Evolutionary conservation across 1,140 invertebrate genomes (phyloP).

Genomic region (Meteorus sp.): DNA sequence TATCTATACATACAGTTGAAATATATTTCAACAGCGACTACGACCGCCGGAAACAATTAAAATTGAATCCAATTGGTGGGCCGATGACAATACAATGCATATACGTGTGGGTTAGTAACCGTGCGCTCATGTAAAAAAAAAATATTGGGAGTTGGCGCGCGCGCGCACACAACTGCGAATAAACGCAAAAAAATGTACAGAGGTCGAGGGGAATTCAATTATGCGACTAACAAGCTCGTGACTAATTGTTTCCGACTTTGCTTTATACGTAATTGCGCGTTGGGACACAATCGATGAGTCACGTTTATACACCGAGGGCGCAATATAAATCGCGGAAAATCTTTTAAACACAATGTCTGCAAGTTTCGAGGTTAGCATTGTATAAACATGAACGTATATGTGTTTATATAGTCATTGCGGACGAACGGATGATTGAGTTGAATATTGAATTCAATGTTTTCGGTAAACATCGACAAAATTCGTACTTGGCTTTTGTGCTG

Average conservation of each 20-base stretch:
- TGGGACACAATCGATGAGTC: constrained; percentile 14
- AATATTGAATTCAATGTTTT: too few relatives aligned
- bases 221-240: constrained; percentile 35
- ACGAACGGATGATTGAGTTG: too few relatives aligned
- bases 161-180: neutral
- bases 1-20: constrained; percentile 1
- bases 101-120: neutral
- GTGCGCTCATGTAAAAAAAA: too few relatives aligned
- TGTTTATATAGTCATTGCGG: too few relatives aligned
- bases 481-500: too few relatives aligned
- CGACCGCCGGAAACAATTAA: constrained; percentile 29
- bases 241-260: constrained; percentile 50
- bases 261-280: constrained; percentile 43
- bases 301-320: neutral
- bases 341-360: too few relatives aligned
- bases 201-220: constrained; percentile 36
- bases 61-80: constrained; percentile 30
- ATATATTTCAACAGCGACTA: constrained; percentile 11
- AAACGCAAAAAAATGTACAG: constrained; percentile 18
- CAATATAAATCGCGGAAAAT: too few relatives aligned
- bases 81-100: constrained; percentile 15
- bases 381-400: too few relatives aligned
- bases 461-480: too few relatives aligned
- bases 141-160: neutral
- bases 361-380: too few relatives aligned